These are phyloP conservation scores for Phymastichus coffea DNA, from an alignment of 1,140 invertebrate species.

Conservation along the genomic window DNA sequence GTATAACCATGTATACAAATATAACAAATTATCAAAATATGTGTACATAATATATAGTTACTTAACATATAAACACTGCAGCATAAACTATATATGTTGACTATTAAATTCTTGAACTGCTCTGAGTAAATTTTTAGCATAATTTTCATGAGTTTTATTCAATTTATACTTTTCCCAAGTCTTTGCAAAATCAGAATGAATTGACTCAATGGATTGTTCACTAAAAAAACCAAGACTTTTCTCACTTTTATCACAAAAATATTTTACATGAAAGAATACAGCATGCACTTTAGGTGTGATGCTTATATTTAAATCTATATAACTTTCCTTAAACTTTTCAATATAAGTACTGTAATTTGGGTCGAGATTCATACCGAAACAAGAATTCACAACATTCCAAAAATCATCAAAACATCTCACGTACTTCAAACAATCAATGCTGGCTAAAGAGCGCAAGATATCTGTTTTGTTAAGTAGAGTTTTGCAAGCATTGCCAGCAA, in stretches of 20 bases:
- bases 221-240: too few relatives aligned
- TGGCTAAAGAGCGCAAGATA: background rate
- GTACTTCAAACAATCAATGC: background rate
- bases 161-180: constrained; percentile 16
- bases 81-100: constrained; percentile 13
- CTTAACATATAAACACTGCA: too few relatives aligned
- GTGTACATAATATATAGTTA: too few relatives aligned
- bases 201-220: constrained; percentile 21
- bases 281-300: constrained; percentile 24
- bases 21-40: too few relatives aligned
- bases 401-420: constrained; percentile 19
- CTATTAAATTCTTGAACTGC: background rate
- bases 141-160: constrained; percentile 4
- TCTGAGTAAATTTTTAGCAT: background rate
- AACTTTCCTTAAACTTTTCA: too few relatives aligned
- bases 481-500: constrained; percentile 27
- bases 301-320: constrained; percentile 3
- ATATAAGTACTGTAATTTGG: constrained; percentile 3
- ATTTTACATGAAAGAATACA: constrained; percentile 23
- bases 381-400: constrained; percentile 6
- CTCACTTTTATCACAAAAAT: constrained; percentile 20
- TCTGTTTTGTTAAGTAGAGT: constrained; percentile 22
- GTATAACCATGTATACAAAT: too few relatives aligned
- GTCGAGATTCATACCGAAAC: constrained; percentile 11
- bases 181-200: constrained; percentile 22